Evolutionary conservation across 2,888 invertebrate genomes (phyloP).

Genomic region (Melanargia galathea): DNA sequence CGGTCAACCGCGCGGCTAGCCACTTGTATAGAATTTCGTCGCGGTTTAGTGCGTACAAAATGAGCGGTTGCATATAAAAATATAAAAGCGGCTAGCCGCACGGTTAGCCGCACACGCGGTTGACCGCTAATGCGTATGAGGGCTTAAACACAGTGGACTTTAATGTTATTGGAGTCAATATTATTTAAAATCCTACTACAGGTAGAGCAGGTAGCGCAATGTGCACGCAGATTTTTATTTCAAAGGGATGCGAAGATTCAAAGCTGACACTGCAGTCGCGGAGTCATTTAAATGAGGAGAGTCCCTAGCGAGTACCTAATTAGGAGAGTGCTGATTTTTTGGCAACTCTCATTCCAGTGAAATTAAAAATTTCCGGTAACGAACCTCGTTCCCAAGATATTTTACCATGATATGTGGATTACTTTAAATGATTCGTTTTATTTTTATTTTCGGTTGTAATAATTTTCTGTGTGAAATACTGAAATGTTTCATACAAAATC

Average conservation of each 20-base stretch:
- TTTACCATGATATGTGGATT: no score
- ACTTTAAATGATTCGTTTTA: neutral
- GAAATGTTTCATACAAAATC: no score
- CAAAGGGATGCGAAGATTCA: slow-evolving; percentile 17
- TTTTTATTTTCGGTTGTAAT: neutral
- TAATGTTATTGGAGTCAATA: neutral
- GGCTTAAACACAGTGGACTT: neutral
- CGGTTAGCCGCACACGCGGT: no score
- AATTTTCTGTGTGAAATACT: no score
- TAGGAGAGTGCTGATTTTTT: slow-evolving; percentile 11
- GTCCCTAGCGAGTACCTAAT: slow-evolving; percentile 13
- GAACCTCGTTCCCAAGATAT: neutral
- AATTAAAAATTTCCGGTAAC: slow-evolving; percentile 7
- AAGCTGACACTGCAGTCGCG: slow-evolving; percentile 14
- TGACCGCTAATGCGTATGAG: no score
- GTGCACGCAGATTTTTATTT: slow-evolving; percentile 7
- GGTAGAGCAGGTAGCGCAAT: neutral
- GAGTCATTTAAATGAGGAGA: slow-evolving; percentile 5
- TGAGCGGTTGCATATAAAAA: no score
- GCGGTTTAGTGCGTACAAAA: no score
- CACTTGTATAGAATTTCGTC: no score
- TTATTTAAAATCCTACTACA: neutral
- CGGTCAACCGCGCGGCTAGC: no score
- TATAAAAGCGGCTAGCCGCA: no score
- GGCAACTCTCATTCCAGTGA: neutral